Percentiles rank a stretch among this genome's conserved stretches.
phyloP scores from a whole-genome alignment of 2,888 invertebrate species.

The Tortricodes alternella region DNA sequence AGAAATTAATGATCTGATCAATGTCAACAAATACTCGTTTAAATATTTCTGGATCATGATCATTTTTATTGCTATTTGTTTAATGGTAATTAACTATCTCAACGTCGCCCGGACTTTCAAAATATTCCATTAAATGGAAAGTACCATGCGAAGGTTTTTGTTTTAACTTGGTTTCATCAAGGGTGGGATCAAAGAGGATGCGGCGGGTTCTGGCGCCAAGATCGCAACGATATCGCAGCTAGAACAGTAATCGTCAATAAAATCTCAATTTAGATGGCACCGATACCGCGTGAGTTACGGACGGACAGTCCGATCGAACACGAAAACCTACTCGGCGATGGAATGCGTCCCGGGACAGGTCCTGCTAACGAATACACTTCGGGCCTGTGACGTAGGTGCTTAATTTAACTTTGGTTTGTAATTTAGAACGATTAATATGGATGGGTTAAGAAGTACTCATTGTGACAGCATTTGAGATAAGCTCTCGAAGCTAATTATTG shows the following conservation, averaged over 20 bases:
- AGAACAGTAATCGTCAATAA: slow-evolving; percentile 83
- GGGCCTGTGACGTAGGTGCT: slow-evolving; percentile 21
- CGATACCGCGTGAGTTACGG: slow-evolving; percentile 81
- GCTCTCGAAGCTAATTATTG: slow-evolving; percentile 17
- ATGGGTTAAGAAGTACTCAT: slow-evolving; percentile 21
- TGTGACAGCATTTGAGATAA: slow-evolving; percentile 26
- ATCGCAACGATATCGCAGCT: slow-evolving; percentile 80
- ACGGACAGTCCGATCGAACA: slow-evolving; percentile 72
- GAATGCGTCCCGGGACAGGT: slow-evolving; percentile 77
- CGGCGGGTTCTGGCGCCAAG: slow-evolving; percentile 72
- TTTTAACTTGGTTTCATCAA: slow-evolving; percentile 25
- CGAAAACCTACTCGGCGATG: slow-evolving; percentile 80
- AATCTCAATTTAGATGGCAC: slow-evolving; percentile 82
- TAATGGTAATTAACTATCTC: slow-evolving; percentile 18
- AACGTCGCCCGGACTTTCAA: slow-evolving; percentile 2
- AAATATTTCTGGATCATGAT: slow-evolving; percentile 34
- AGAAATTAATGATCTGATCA: slow-evolving; percentile 57
- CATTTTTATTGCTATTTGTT: slow-evolving; percentile 19
- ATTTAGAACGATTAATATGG: slow-evolving; percentile 29
- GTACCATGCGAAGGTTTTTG: slow-evolving; percentile 24
- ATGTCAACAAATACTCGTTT: slow-evolving; percentile 48
- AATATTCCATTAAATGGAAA: slow-evolving; percentile 25
- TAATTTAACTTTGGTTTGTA: slow-evolving; percentile 28
- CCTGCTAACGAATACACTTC: slow-evolving; percentile 71
- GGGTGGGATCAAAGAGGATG: slow-evolving; percentile 60